A percentile compares a stretch with the other conserved stretches of the same genome.
Conservation (phyloP, 2,797 vertebrate genomes). For the Acrossocheilus wenchowensis region DNA sequence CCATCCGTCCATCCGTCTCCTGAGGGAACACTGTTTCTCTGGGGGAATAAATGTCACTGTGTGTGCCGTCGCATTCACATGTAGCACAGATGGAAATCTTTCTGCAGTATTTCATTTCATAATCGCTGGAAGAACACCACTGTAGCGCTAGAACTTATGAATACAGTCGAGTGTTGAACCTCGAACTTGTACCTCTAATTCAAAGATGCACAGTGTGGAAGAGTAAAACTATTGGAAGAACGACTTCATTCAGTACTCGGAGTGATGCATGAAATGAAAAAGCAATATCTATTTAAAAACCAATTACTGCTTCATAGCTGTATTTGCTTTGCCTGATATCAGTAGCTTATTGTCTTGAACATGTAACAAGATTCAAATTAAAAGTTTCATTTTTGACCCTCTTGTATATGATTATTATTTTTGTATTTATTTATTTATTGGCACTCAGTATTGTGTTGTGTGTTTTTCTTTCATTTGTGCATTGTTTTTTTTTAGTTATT, state of each 20-base stretch:
- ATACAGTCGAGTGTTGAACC: neutral
- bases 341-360: conserved; percentile 11
- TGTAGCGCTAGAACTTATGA: neutral
- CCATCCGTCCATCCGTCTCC: neutral
- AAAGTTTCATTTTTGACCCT: conserved; percentile 15
- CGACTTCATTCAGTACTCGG: neutral
- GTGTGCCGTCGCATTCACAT: neutral
- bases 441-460: neutral
- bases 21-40: neutral
- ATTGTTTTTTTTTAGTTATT: neutral
- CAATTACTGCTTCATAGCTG: neutral
- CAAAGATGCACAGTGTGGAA: neutral
- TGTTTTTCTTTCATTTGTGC: neutral
- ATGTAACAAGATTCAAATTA: conserved; percentile 29
- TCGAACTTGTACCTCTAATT: neutral
- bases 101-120: conserved; percentile 10
- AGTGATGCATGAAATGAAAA: conserved; percentile 7
- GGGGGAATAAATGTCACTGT: neutral
- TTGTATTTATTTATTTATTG: neutral
- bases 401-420: neutral
- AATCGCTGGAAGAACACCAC: neutral
- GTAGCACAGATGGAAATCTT: neutral
- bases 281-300: conserved; percentile 8
- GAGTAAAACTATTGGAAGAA: neutral
- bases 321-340: conserved; percentile 18